These are phyloP conservation scores for Eulemur rufifrons DNA, from an alignment of 2,113 vertebrate species.

Conservation along the genomic window DNA sequence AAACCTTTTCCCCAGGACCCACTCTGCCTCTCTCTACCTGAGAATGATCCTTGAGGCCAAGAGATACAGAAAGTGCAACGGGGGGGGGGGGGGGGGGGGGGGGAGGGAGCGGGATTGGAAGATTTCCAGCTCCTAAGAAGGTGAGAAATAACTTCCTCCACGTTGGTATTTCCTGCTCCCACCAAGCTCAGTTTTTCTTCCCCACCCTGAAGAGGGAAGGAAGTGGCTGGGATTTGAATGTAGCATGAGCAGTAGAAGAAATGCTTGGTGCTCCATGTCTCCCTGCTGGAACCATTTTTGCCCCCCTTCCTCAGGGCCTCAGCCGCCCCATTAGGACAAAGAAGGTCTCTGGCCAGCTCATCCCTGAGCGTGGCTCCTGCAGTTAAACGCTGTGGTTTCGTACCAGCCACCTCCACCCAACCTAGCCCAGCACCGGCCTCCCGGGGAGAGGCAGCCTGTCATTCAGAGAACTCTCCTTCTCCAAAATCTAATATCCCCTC, in stretches of 20 bases:
- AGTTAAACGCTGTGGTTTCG: background rate
- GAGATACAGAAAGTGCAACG: background rate
- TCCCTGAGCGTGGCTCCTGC: background rate
- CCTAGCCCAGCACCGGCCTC: background rate
- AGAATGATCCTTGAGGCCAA: background rate
- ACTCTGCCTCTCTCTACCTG: background rate
- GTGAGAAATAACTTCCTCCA: background rate
- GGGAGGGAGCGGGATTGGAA: no score
- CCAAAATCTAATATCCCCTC: constrained; percentile 71
- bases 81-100: background rate
- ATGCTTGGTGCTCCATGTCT: background rate
- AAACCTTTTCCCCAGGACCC: background rate
- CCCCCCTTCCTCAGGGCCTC: background rate
- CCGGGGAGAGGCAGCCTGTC: constrained; percentile 60
- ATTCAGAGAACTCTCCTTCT: constrained; percentile 61
- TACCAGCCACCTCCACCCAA: background rate
- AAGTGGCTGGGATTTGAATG: background rate
- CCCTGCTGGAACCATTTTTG: background rate
- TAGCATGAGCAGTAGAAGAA: background rate
- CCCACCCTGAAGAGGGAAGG: background rate
- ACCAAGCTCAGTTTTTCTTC: background rate
- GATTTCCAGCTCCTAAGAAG: background rate
- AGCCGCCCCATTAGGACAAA: background rate
- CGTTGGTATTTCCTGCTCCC: background rate
- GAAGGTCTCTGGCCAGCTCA: background rate